Base-by-base conservation (phyloP, 2,888 invertebrate genomes). In the Magallana nippona region DNA sequence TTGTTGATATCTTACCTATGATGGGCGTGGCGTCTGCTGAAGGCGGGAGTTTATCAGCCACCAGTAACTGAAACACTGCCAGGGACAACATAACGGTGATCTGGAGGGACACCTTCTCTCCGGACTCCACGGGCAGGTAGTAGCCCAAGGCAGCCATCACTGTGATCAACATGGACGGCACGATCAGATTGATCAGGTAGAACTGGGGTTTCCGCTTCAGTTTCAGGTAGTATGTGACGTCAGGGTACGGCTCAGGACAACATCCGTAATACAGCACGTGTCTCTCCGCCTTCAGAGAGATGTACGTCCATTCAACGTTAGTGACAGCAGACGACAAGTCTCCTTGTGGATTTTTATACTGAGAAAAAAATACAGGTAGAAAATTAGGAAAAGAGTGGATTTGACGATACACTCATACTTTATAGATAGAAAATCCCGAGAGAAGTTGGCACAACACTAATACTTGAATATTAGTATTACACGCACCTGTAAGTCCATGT, bases 21-120 rank as follows among this genome's bases (percentile, higher is more conserved):
- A 89, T 90, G 3, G 93, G 93, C n/a, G 92, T 89, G 10, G 89
- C 90, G 77, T 93, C 93, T 10, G 93, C 92, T 1, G 91, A 91
- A 0, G 92, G 90, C 10, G 93, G 93, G 79, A 93, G 88, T 17
- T 90, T 89, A 83, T 93, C 93, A 0, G 92, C 91, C 19, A 93
- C 92, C 1, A 93, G 89, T 27, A 92, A 86, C 83, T 91, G 89
- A 83, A 92, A 93, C 55, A 93, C 92, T 5, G 93, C 91, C 85
- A 93, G 88, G 10, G 93, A 92, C 71, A 93, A 88, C 71, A 93
- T 86, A 13, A 92, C 92, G 0, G 93, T 93, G 27, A 93, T 91
- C 83, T 91, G 90, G 15, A 93, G 89, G 0, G 91, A 92, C 1
- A 92, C 83, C 22, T 83, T 83, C 56, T 83, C 83, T 22, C 83